Evolutionary conservation across 2,888 invertebrate genomes (phyloP).

Genomic region (Eupeodes luniger): DNA sequence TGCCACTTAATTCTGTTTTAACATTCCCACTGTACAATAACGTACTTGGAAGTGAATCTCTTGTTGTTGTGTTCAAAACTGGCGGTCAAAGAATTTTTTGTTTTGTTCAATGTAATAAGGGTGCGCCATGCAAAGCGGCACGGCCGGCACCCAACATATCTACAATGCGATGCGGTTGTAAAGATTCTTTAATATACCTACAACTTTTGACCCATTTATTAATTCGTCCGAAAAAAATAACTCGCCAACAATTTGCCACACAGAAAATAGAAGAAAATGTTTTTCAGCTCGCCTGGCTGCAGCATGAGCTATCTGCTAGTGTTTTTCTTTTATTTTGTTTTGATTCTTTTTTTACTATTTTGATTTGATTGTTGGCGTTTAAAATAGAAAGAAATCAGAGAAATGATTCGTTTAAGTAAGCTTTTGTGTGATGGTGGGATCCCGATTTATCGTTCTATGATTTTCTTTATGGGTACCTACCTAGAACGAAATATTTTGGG

Average conservation of each 20-base stretch:
- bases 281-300: constrained; percentile 31
- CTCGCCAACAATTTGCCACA: constrained; percentile 58
- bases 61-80: constrained; percentile 26
- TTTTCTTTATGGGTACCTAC: background rate
- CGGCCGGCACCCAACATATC: background rate
- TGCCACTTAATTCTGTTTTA: background rate
- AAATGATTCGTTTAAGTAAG: constrained; percentile 45
- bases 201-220: constrained; percentile 57
- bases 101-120: constrained; percentile 55
- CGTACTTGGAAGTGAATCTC: constrained; percentile 15
- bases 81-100: constrained; percentile 57
- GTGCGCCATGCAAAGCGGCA: constrained; percentile 49
- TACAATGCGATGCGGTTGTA: constrained; percentile 34
- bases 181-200: constrained; percentile 51
- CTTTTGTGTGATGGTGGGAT: background rate
- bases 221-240: constrained; percentile 65
- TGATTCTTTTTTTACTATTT: constrained; percentile 14
- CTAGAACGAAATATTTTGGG: too few species aligned
- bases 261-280: constrained; percentile 45
- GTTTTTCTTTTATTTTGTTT: constrained; percentile 25
- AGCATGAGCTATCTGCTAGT: background rate
- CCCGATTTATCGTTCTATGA: background rate
- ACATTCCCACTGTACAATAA: background rate
- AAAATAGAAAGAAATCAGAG: constrained; percentile 62
- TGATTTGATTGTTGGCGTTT: constrained; percentile 32